Percentiles rank a stretch among this genome's conserved stretches.
phyloP scores from a whole-genome alignment of 1,140 invertebrate genomes.

The Drosophila teissieri region DNA sequence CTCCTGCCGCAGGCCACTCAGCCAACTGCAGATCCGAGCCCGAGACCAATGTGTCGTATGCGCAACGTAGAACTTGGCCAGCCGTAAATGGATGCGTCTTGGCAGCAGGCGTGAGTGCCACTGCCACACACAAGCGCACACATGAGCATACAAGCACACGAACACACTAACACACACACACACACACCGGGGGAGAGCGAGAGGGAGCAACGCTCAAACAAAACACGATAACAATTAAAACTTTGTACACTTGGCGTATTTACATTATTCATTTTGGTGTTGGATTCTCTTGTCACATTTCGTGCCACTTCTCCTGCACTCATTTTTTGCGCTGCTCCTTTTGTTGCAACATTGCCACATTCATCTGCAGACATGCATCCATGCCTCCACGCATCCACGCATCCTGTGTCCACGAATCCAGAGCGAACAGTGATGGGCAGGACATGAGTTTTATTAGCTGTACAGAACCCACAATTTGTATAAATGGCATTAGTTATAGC shows the following conservation, averaged over 20 bases:
- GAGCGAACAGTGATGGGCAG: constrained; percentile 11
- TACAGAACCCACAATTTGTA: not conserved
- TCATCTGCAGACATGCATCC: constrained; percentile 16
- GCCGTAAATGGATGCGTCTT: constrained; percentile 78
- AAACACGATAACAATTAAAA: constrained; percentile 82
- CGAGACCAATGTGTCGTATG: constrained; percentile 71
- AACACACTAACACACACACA: not conserved
- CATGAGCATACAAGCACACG: not conserved
- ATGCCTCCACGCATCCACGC: not conserved
- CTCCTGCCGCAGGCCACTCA: constrained; percentile 44
- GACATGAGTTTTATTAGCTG: not conserved
- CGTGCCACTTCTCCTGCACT: constrained; percentile 21
- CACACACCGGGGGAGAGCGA: not conserved
- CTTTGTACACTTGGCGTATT: constrained; percentile 80
- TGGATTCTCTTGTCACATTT: constrained; percentile 78
- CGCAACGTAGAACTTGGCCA: constrained; percentile 77
- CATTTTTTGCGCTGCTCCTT: constrained; percentile 39
- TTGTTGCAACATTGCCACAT: constrained; percentile 11
- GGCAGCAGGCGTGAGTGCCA: constrained; percentile 61
- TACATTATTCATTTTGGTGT: constrained; percentile 79
- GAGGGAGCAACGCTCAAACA: constrained; percentile 59
- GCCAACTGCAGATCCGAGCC: constrained; percentile 43
- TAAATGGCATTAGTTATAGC: not conserved
- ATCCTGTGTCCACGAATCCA: constrained; percentile 20
- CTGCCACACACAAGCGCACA: not conserved